phyloP scores from a whole-genome alignment of 2,797 vertebrate genomes.

The Capromys pilorides region DNA sequence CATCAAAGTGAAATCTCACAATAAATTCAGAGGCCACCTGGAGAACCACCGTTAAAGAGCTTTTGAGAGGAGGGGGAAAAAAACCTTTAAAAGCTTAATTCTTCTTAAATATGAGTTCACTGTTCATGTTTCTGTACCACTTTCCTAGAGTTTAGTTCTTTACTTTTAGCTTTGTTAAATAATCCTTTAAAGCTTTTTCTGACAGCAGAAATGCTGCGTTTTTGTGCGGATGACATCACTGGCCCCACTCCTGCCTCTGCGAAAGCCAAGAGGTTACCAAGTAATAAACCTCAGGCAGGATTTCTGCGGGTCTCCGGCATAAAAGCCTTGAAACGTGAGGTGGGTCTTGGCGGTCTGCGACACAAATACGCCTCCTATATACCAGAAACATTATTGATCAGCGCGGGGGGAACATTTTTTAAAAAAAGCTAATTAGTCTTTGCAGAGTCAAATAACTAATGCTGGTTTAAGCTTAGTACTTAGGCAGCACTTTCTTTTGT shows the following conservation, averaged over 20 bases:
- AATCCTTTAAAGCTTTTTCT: slow-evolving; percentile 73
- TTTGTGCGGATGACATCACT: slow-evolving; percentile 64
- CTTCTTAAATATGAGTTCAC: slow-evolving; percentile 84
- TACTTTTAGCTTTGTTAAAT: slow-evolving; percentile 75
- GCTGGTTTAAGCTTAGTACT: slow-evolving; percentile 79
- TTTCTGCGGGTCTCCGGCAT: slow-evolving; percentile 21
- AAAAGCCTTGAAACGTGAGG: slow-evolving; percentile 51
- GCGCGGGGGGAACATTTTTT: slow-evolving; percentile 24
- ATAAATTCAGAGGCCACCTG: slow-evolving; percentile 88
- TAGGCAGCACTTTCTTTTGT: slow-evolving; percentile 70
- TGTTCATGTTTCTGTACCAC: slow-evolving; percentile 76
- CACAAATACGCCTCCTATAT: not conserved
- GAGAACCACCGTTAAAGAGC: slow-evolving; percentile 83
- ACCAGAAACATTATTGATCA: slow-evolving; percentile 73
- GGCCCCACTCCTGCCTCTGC: not conserved
- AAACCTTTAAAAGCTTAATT: slow-evolving; percentile 86
- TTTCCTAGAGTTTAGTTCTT: slow-evolving; percentile 77
- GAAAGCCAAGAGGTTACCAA: slow-evolving; percentile 70
- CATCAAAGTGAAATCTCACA: slow-evolving; percentile 86
- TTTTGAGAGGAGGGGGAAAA: slow-evolving; percentile 72
- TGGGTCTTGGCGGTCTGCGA: not conserved
- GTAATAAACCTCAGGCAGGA: slow-evolving; percentile 65
- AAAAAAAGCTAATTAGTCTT: slow-evolving; percentile 66
- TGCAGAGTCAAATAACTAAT: slow-evolving; percentile 70
- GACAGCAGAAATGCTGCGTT: slow-evolving; percentile 55